These are phyloP conservation scores for Scaptomyza caliginosa DNA, from an alignment of 2,888 invertebrate genomes.

Conservation along the genomic window DNA sequence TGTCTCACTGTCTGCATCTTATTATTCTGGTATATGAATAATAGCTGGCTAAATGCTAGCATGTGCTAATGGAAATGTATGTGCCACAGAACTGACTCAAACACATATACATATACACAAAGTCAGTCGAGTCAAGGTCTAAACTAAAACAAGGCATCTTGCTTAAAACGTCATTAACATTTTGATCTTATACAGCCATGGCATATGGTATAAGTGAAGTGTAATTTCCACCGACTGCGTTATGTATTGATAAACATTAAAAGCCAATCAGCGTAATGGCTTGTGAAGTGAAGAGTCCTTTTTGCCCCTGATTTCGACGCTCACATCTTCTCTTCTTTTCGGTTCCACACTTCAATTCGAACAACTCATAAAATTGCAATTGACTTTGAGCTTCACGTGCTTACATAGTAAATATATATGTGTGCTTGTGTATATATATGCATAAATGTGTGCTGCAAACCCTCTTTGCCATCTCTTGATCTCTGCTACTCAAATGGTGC, in stretches of 20 bases:
- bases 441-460: conserved; percentile 14
- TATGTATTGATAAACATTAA: conserved; percentile 78
- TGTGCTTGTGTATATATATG: conserved; percentile 3
- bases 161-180: conserved; percentile 21
- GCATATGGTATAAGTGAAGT: background rate
- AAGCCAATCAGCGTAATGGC: conserved; percentile 77
- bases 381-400: conserved; percentile 57
- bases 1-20: conserved; percentile 61
- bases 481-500: conserved; percentile 60
- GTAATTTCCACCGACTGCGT: conserved; percentile 45
- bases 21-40: conserved; percentile 72
- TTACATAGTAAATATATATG: conserved; percentile 1
- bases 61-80: conserved; percentile 77
- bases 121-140: conserved; percentile 23
- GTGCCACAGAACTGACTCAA: conserved; percentile 56
- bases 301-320: conserved; percentile 4
- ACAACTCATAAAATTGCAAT: conserved; percentile 78
- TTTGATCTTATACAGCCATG: conserved; percentile 9
- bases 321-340: conserved; percentile 4
- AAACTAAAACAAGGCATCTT: conserved; percentile 25
- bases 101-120: background rate
- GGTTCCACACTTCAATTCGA: conserved; percentile 67
- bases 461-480: background rate
- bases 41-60: conserved; percentile 73
- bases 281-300: conserved; percentile 62